These are phyloP conservation scores for Crocallis elinguaria DNA, from an alignment of 2,888 invertebrate genomes.

Conservation along the genomic window DNA sequence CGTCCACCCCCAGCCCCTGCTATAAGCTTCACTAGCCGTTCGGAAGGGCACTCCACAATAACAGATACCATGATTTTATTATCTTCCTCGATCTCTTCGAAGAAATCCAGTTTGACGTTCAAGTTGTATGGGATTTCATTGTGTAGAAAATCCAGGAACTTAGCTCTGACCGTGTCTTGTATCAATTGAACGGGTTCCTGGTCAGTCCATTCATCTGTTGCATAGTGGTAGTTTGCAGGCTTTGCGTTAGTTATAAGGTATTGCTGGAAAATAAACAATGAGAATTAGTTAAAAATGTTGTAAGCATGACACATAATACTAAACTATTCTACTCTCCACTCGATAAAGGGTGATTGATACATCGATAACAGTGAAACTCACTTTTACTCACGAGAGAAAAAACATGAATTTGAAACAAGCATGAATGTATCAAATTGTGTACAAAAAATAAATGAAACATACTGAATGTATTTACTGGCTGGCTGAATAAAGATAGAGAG, in stretches of 20 bases:
- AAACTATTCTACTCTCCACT: too few relatives aligned
- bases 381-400: too few relatives aligned
- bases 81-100: slow-evolving; percentile 83
- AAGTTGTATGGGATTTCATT: slow-evolving; percentile 95
- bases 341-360: too few relatives aligned
- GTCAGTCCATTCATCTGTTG: slow-evolving; percentile 89
- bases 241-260: slow-evolving; percentile 89
- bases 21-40: slow-evolving; percentile 86
- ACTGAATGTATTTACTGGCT: too few relatives aligned
- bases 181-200: slow-evolving; percentile 89
- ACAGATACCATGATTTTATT: slow-evolving; percentile 81
- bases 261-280: slow-evolving; percentile 74
- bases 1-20: slow-evolving; percentile 88
- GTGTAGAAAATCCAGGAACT: slow-evolving; percentile 92
- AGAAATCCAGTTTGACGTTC: slow-evolving; percentile 87
- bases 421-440: too few relatives aligned
- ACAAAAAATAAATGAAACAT: too few relatives aligned
- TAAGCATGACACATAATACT: too few relatives aligned
- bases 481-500: too few relatives aligned
- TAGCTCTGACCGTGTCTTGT: slow-evolving; percentile 90
- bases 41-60: slow-evolving; percentile 86
- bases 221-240: slow-evolving; percentile 87
- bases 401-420: too few relatives aligned
- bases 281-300: background rate
- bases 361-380: too few relatives aligned